Conservation (phyloP, 2,797 vertebrate species). For the Distichodus sexfasciatus region DNA sequence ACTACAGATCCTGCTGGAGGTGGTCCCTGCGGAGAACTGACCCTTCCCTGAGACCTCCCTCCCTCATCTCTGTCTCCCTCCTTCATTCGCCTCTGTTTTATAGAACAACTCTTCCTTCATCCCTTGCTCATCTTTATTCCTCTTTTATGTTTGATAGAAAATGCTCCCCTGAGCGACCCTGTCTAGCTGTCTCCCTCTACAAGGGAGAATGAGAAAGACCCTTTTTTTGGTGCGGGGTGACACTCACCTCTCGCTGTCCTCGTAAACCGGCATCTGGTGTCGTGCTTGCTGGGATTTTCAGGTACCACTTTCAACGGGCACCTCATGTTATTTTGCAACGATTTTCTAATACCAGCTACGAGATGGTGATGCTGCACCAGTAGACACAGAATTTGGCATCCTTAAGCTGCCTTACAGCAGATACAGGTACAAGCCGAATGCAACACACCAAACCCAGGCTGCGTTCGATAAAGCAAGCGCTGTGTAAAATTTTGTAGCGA, state of each 20-base stretch:
- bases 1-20: constrained; percentile 90
- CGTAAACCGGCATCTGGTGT: neutral
- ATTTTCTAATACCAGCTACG: neutral
- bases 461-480: no score
- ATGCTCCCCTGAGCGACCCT: constrained; percentile 6
- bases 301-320: neutral
- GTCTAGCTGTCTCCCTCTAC: neutral
- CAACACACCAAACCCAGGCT: no score
- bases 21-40: constrained; percentile 79
- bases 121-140: constrained; percentile 27
- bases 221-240: constrained; percentile 1
- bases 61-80: neutral
- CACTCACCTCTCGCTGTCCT: neutral
- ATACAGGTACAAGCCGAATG: no score
- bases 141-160: constrained; percentile 39
- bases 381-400: no score
- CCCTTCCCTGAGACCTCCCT: neutral
- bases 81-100: constrained; percentile 13
- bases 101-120: constrained; percentile 17
- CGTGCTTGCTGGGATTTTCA: neutral
- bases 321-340: neutral
- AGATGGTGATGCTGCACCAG: no score
- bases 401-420: no score
- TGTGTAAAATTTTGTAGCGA: no score
- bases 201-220: constrained; percentile 16